phyloP scores from a whole-genome alignment of 2,888 invertebrate genomes.

The Volucella inflata region DNA sequence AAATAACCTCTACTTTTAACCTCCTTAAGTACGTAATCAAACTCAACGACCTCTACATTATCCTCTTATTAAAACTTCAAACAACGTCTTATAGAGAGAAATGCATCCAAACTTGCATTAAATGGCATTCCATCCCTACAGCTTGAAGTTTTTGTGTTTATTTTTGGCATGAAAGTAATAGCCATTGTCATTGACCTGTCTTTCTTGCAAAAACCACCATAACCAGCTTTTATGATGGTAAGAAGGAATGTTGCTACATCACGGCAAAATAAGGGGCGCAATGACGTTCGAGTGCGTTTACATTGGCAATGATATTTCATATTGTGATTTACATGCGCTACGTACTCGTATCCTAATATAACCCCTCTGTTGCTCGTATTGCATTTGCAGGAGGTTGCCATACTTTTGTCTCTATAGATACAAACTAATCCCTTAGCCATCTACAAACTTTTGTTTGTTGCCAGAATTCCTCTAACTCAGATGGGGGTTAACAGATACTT shows the following conservation, averaged over 20 bases:
- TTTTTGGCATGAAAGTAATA: conserved; percentile 18
- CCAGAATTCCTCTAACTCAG: conserved; percentile 19
- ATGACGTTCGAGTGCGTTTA: conserved; percentile 28
- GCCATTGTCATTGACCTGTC: conserved; percentile 26
- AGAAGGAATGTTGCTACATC: conserved; percentile 18
- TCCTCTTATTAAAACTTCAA: conserved; percentile 21
- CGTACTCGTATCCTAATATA: not conserved
- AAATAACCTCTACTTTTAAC: not conserved
- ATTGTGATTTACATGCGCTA: conserved; percentile 23
- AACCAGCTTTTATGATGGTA: conserved; percentile 30
- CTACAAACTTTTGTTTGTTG: conserved; percentile 22
- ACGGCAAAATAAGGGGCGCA: conserved; percentile 27
- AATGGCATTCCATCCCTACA: not conserved
- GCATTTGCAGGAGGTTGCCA: conserved; percentile 14
- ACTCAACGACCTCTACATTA: conserved; percentile 25
- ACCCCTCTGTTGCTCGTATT: conserved; percentile 15
- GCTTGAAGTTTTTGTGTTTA: not conserved
- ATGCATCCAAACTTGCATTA: conserved; percentile 15
- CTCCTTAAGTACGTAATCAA: conserved; percentile 14
- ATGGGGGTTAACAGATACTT: conserved; percentile 47
- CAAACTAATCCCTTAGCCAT: conserved; percentile 14
- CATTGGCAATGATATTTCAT: conserved; percentile 19
- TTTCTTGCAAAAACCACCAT: not conserved
- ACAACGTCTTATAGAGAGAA: not conserved
- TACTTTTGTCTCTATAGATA: not conserved